Evolutionary conservation across 2,797 vertebrate genomes (phyloP), one percentile per base, ranked within the genome.

Genomic region (Danio kyathit): DNA sequence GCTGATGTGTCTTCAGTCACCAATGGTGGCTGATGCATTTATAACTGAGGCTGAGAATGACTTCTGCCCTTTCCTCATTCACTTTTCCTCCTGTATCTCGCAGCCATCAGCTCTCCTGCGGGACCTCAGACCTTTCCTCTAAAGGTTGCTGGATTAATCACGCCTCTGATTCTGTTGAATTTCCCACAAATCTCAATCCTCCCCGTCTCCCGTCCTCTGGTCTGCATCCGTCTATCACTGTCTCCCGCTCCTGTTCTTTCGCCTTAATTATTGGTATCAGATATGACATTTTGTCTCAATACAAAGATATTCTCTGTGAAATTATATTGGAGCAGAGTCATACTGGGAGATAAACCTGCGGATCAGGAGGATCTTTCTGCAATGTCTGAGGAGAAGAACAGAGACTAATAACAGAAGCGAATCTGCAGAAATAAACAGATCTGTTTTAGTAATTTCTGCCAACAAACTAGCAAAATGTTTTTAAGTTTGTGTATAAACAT

Each of bases 81-180:
- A 49, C 82, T 82, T 76, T 86, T 86, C 84, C 88, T 82, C 82
- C 66, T 74, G 63, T 89, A 89, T 90, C 89, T 89, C 72, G 79
- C 84, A 89, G 85, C 90, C 89, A 90, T 90, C 88, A 89, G 86
- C 60, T 90, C 84, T 91, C 89, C 90, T 86, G n/a, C 46, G 0
- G 81, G 90, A 91, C 89, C 86, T 86, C 88, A 89, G 91, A 91
- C 92, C 90, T 93, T 92, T 92, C 88, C 88, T 91, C 72, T 90
- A 92, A 94, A 93, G 91, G 91, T 92, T 93, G 90, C 92, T 89
- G 89, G 89, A 92, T 93, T 92, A 92, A 91, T 92, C 90, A 92
- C 82, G 77, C 89, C 82, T 86, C 83, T 89, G 92, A 92, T 89
- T 92, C 80, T 71, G 85, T 82, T 71, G 57, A 52, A 70, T 71